A percentile compares a stretch with the other conserved stretches of the same genome.
These are phyloP conservation scores for Zaprionus lineosus DNA, from an alignment of 2,888 invertebrate genomes.

Conservation along the genomic window DNA sequence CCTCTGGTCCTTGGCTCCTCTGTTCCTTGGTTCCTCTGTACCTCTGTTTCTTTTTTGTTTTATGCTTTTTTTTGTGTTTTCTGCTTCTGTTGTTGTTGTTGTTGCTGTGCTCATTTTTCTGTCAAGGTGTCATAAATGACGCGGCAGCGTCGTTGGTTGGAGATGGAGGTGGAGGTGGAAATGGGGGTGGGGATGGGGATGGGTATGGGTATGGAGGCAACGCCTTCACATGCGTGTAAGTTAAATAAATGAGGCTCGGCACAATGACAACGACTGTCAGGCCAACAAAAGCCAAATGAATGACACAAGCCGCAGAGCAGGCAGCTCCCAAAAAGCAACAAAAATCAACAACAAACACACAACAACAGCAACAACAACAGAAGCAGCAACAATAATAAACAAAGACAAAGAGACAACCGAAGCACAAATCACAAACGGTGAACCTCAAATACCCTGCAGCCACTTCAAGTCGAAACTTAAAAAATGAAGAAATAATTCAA, in stretches of 20 bases:
- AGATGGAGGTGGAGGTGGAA: too few species aligned
- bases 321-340: conserved; percentile 46
- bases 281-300: conserved; percentile 75
- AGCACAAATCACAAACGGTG: neutral
- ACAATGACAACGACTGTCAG: conserved; percentile 63
- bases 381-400: conserved; percentile 18
- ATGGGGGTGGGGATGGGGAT: too few species aligned
- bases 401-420: neutral
- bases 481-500: neutral
- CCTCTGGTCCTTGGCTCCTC: neutral
- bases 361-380: conserved; percentile 11
- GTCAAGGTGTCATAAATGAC: conserved; percentile 80
- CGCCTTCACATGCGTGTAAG: conserved; percentile 69
- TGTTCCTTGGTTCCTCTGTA: neutral
- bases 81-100: too few species aligned
- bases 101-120: conserved; percentile 77
- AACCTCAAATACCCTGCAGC: conserved; percentile 31
- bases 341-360: conserved; percentile 6
- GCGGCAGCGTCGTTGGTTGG: conserved; percentile 49
- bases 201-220: too few species aligned
- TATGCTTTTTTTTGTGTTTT: conserved; percentile 4
- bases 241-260: conserved; percentile 77
- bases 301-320: conserved; percentile 77
- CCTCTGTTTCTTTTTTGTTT: neutral
- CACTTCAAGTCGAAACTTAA: neutral